Evolutionary conservation across 2,888 invertebrate genomes (phyloP), one percentile per base, ranked within the genome.

Genomic region (Vandiemenella viatica): DNA sequence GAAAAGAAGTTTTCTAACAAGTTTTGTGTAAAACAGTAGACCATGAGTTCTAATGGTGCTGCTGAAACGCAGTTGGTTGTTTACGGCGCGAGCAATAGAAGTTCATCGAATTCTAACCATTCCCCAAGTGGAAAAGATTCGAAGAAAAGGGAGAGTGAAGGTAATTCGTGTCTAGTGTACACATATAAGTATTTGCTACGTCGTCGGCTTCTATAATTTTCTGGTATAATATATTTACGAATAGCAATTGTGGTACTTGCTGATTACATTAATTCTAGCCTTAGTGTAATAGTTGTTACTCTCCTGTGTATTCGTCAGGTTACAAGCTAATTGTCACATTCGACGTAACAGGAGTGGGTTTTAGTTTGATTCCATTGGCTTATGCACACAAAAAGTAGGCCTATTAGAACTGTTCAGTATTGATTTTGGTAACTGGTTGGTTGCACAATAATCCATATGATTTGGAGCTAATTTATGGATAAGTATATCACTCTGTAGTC

Each of bases 91-190:
- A 32, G n/a, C 5, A 13, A 32, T 32, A 13, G 13, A 13, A 13
- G 13, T 32, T n/a, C n/a, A 13, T 32, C n/a, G 32, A 52, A 52
- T 46, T 49, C 51, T 17, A 49, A 46, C 26, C 49, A 52, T 40
- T 19, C 48, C 0, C 18, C 51, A 2, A 43, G 23, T 26, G 46
- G 46, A 8, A 52, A 52, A 49, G 46, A 49, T 20, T 43, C 49
- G 7, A 37, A 37, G 19, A 52, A 49, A 32, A 37, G 49, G 23
- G 49, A 49, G 21, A 46, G 18, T 20, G 51, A 52, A 16, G 48
- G 51, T 51, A 48, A 26, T 46, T 15, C 16, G 13, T 26, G 17
- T 41, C 13, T 17, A 13, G 17, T 32, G 40, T 10, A 23, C 18
- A 13, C 42, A 42, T 6, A n/a, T 7, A 6, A 43, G 4, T 16